Evolutionary conservation across 2,113 vertebrate genomes (phyloP).

Genomic region (Struthidea cinerea): DNA sequence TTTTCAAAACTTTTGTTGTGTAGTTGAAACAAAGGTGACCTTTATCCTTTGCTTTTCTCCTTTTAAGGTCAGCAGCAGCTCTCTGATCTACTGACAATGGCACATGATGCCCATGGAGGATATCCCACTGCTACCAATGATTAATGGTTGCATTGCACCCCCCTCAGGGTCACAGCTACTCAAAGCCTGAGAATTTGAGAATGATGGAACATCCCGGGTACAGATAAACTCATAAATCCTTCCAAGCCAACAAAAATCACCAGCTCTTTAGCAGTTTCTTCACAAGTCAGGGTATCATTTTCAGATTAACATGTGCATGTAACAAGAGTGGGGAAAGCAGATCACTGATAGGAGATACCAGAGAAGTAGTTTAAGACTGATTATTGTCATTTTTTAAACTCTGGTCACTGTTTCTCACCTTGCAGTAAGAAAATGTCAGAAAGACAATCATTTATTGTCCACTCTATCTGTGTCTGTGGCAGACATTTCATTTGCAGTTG

Average conservation of each 20-base stretch:
- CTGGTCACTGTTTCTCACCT: neutral
- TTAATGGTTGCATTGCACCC: neutral
- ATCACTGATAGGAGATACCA: neutral
- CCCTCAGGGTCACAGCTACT: neutral
- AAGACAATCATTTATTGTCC: neutral
- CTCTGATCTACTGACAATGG: conserved; percentile 4
- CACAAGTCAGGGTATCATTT: neutral
- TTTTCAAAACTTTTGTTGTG: neutral
- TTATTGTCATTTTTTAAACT: neutral
- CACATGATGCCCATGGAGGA: neutral
- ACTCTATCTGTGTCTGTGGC: neutral
- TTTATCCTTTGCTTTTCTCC: conserved; percentile 7
- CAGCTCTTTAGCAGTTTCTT: neutral
- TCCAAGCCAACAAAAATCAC: neutral
- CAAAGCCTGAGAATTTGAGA: neutral
- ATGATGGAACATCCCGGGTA: neutral
- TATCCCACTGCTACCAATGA: neutral
- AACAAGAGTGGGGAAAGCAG: neutral
- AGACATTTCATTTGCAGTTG: neutral
- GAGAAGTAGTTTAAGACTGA: neutral
- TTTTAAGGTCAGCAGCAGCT: neutral
- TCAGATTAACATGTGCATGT: neutral
- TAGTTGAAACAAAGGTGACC: neutral
- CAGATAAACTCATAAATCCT: neutral
- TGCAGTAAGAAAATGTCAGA: neutral